phyloP scores from a whole-genome alignment of 2,113 vertebrate species.

The Synodontis membranacea region DNA sequence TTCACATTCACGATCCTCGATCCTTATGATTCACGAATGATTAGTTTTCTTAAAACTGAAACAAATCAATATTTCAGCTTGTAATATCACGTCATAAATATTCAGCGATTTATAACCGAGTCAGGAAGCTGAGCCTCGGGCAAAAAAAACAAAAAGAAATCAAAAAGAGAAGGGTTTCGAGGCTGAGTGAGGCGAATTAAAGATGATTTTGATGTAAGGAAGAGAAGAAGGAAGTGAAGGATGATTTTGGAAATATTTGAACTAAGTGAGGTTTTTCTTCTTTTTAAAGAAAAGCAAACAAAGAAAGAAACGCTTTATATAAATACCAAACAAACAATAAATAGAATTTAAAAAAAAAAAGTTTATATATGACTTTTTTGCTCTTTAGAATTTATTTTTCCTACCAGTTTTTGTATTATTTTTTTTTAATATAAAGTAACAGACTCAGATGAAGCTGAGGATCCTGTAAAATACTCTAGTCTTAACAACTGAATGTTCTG shows the following conservation, averaged over 20 bases:
- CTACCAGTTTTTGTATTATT: background rate
- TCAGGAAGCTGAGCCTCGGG: background rate
- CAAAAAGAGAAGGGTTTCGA: background rate
- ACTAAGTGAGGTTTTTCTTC: background rate
- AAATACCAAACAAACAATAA: background rate
- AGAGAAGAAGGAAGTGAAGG: background rate
- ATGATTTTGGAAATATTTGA: background rate
- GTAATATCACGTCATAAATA: conserved; percentile 8
- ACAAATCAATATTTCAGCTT: background rate
- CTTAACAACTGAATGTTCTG: background rate
- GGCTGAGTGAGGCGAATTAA: background rate
- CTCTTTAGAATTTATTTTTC: background rate
- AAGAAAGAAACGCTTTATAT: background rate
- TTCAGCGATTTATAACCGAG: background rate
- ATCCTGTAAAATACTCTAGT: too few species aligned
- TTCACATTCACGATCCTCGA: background rate
- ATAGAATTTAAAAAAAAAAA: background rate
- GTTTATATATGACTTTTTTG: background rate
- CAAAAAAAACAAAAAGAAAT: background rate
- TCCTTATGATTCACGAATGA: background rate
- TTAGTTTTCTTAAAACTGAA: background rate
- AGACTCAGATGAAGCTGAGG: background rate
- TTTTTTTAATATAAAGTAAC: background rate
- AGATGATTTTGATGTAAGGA: conserved; percentile 1
- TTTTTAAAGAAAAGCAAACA: background rate